These are phyloP conservation scores for Cydia fagiglandana DNA, from an alignment of 1,140 invertebrate genomes.

Conservation along the genomic window DNA sequence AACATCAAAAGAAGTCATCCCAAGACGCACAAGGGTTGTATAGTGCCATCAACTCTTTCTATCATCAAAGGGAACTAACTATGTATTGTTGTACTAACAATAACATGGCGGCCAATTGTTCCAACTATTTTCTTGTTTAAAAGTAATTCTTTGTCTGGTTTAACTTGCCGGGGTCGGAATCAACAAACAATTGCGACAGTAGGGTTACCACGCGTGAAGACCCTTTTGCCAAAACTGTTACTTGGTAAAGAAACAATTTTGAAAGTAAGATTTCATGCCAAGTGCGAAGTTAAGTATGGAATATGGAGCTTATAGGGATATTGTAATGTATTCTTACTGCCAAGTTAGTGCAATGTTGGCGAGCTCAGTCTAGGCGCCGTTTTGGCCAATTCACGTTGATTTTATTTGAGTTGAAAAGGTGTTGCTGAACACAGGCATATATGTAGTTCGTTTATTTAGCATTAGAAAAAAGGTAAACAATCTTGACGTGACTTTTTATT, in stretches of 20 bases:
- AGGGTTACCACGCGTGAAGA: neutral
- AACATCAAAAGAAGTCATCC: constrained; percentile 3
- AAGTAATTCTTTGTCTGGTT: constrained; percentile 30
- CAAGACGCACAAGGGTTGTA: neutral
- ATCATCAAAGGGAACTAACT: neutral
- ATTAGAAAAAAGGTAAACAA: too few species aligned
- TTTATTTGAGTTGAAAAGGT: neutral
- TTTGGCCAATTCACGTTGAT: too few species aligned
- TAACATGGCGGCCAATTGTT: constrained; percentile 28
- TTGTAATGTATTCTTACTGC: too few species aligned
- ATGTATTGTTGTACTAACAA: constrained; percentile 16
- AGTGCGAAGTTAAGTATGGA: too few species aligned
- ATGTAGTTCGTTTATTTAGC: too few species aligned
- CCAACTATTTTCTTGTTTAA: constrained; percentile 30
- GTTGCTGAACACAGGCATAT: too few species aligned
- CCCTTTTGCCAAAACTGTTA: neutral
- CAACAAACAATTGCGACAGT: constrained; percentile 7
- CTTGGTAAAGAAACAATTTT: neutral
- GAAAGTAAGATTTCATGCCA: too few species aligned
- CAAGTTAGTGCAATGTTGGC: too few species aligned
- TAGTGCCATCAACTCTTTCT: constrained; percentile 16
- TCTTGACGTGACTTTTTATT: too few species aligned
- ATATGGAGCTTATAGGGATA: too few species aligned
- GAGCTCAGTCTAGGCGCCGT: too few species aligned
- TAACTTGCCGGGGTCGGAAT: neutral